Base-by-base conservation (phyloP, 2,888 invertebrate species). In the Trissoscelio sp. region DNA sequence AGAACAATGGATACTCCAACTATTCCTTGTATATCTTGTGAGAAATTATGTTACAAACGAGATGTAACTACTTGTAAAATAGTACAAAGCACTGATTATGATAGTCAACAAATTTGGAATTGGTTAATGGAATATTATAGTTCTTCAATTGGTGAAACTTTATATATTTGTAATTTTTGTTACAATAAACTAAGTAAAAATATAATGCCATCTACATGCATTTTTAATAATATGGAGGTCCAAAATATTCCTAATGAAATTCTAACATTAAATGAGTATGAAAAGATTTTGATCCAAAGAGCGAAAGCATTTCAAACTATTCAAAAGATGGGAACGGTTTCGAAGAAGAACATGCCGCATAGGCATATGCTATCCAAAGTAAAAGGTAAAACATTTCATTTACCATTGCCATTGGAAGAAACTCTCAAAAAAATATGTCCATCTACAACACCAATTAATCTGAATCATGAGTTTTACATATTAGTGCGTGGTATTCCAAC, bases 391-490 rank as follows among this genome's bases (percentile, higher is more conserved):
- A 87, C 55, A n/a, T n/a, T n/a, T n/a, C n/a, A n/a, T n/a, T n/a
- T n/a, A n/a, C n/a, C n/a, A n/a, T n/a, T n/a, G n/a, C n/a, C n/a
- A n/a, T n/a, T n/a, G n/a, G n/a, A n/a, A n/a, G n/a, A n/a, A n/a
- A n/a, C n/a, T n/a, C n/a, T 88, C 9, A 85, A 86, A 1, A 55
- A 64, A 20, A n/a, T 48, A 24, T 53, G 53, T 16, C 42, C 66
- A 31, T 5, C 46, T 12, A 20, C 28, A 4, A 34, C 18, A 18
- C 46, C 46, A 11, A 62, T 62, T n/a, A 62, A 62, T 62, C 3
- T n/a, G 2, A 81, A 88, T 79, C 86, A 86, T 31, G 88, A 89
- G 83, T 34, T 88, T 4, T 87, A 84, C 66, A 87, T 89, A 46
- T 57, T 89, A 14, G 86, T 90, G 0, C 85, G 88, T 6, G 22